Evolutionary conservation across 2,797 vertebrate species (phyloP), one percentile per base, ranked within the genome.

Genomic region (Takifugu rubripes): DNA sequence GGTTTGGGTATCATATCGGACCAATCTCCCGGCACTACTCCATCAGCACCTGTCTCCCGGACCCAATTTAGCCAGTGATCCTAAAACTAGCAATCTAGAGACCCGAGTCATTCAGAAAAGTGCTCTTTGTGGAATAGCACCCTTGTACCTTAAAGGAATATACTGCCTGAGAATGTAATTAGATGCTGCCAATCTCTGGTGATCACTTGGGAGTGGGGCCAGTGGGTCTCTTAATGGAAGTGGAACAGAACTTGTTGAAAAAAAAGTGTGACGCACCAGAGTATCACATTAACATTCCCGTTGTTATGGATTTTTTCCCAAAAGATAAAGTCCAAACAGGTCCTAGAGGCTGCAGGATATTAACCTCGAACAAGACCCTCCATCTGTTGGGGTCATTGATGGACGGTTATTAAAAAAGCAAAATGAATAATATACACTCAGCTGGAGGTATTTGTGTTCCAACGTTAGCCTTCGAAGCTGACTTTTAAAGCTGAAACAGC

Each of bases 1-100:
- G 46, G 76, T 79, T 77, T 50, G 62, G 69, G 74, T 82, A 82
- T 87, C 86, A 79, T 64, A 80, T 75, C 76, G 66, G 71, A 67
- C 70, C 82, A 72, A 80, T 86, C 82, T 83, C 70, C 53, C 65
- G 64, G 74, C 74, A 17, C 65, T 54, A 78, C 69, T 70, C 74
- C 72, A 83, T 88, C 85, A 84, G 79, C 85, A 84, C 76, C 81
- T 88, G 85, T 84, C 81, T 78, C 69, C 66, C 8, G 24, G 68
- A 86, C 78, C 73, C 83, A 89, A 88, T 88, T 87, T 87, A 76
- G 56, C 56, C 2, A 0, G 56, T 54, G 74, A 82, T 87, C 81
- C 81, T 75, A 83, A 87, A 87, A 81, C 79, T 77, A 62, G 75
- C 74, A 65, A 36, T 44, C 63, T 3, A 2, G 53, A 62, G 59